Conservation (phyloP, 2,888 invertebrate genomes). For the Drosophila limbata region DNA sequence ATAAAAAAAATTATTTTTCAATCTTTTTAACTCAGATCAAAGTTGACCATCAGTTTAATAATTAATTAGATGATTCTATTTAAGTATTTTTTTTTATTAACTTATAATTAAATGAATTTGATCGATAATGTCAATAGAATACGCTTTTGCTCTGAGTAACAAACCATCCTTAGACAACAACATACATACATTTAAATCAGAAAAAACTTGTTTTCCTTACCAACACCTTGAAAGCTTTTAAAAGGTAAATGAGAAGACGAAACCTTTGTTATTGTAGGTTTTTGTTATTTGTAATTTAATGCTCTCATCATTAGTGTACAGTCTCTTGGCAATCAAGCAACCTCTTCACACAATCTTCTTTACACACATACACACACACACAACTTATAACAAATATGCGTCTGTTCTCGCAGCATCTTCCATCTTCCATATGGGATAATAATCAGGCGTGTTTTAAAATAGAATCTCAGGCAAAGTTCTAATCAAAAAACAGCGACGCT, state of each 20-base stretch:
- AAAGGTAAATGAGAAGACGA: background rate
- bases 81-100: too few relatives aligned
- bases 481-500: constrained; percentile 40
- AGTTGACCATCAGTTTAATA: too few relatives aligned
- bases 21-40: too few relatives aligned
- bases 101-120: too few relatives aligned
- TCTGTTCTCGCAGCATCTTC: constrained; percentile 6
- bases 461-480: constrained; percentile 49
- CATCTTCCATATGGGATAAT: constrained; percentile 24
- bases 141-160: background rate
- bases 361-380: background rate
- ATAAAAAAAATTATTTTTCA: too few relatives aligned
- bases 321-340: constrained; percentile 8
- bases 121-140: background rate
- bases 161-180: background rate
- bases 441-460: constrained; percentile 46
- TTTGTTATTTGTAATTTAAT: constrained; percentile 2
- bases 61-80: too few relatives aligned
- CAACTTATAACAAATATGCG: background rate
- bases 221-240: background rate
- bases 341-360: constrained; percentile 15
- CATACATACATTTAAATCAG: too few relatives aligned
- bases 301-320: constrained; percentile 8
- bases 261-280: background rate
- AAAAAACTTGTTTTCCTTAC: too few relatives aligned